Evolutionary conservation across 2,888 invertebrate genomes (phyloP), one percentile per base, ranked within the genome.

Genomic region (Gortyna flavago): DNA sequence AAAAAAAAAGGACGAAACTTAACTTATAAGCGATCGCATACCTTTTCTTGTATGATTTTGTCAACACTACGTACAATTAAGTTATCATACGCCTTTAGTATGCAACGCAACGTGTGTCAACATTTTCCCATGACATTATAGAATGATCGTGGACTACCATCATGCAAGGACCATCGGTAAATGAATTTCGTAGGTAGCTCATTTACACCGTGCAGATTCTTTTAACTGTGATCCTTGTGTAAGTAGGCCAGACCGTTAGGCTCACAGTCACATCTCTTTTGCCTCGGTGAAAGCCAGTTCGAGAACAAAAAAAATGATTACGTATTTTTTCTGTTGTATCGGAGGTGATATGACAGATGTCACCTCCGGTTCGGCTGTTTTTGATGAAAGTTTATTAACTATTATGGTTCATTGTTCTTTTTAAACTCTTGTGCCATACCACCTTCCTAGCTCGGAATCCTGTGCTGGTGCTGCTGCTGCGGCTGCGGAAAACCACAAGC

Each of bases 181-280:
- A 81, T 68, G 72, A 51, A 70, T 78, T 87, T 76, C n/a, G 72
- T 66, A 74, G 73, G 74, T 66, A 74, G 75, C 70, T 81, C 80
- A 76, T 85, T 82, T 66, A 72, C 80, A 78, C 66, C 38, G 59
- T 18, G 71, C 67, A 72, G 32, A 77, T 79, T 83, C 66, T 75
- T 85, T 80, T 80, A 81, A 87, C 88, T 81, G 89, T 89, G 87
- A 84, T 89, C 87, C 89, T 89, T 79, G 77, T 81, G 73, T 48
- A 89, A 83, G 83, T 85, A 84, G 87, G 88, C 81, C 83, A 69
- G 59, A 85, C 91, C 91, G 92, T 91, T 91, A 91, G 75, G 84
- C 83, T 80, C 86, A 84, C 79, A 76, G 86, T 79, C 82, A 87
- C 82, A 74, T 82, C 79, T 89, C 85, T 81, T 81, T 86, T 73